Conservation (phyloP, 2,888 invertebrate species). For the Oligia latruncula region DNA sequence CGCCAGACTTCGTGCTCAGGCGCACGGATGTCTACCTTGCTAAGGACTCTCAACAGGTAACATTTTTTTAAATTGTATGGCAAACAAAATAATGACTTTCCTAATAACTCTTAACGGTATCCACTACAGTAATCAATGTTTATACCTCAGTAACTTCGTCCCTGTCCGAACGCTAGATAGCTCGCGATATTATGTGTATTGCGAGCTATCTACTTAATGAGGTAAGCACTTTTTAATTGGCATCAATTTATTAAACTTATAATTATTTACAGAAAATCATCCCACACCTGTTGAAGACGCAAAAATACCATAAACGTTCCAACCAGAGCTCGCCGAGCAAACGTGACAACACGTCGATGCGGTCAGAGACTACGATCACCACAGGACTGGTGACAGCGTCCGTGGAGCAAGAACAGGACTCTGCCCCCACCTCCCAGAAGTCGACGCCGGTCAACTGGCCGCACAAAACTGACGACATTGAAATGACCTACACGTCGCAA, state of each 20-base stretch:
- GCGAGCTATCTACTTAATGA: background rate
- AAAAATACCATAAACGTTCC: constrained; percentile 71
- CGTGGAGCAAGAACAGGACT: constrained; percentile 79
- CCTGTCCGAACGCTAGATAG: background rate
- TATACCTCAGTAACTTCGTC: background rate
- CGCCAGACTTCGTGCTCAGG: constrained; percentile 82
- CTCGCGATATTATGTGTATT: background rate
- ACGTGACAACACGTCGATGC: constrained; percentile 77
- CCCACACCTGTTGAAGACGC: constrained; percentile 78
- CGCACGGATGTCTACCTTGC: constrained; percentile 78
- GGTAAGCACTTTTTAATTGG: background rate
- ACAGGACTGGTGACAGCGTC: constrained; percentile 85
- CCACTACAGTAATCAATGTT: background rate
- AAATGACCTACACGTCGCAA: constrained; percentile 76
- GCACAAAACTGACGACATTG: constrained; percentile 72
- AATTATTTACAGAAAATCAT: constrained; percentile 80
- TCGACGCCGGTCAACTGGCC: constrained; percentile 74
- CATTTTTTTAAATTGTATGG: background rate
- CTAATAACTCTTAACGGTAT: background rate
- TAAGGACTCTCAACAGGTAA: constrained; percentile 81
- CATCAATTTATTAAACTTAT: background rate
- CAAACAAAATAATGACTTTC: background rate
- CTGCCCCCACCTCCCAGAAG: constrained; percentile 77
- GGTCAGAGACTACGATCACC: constrained; percentile 82
- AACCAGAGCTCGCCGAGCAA: constrained; percentile 77